Base-by-base conservation (phyloP, 1,140 invertebrate species). In the Drosophila navojoa region DNA sequence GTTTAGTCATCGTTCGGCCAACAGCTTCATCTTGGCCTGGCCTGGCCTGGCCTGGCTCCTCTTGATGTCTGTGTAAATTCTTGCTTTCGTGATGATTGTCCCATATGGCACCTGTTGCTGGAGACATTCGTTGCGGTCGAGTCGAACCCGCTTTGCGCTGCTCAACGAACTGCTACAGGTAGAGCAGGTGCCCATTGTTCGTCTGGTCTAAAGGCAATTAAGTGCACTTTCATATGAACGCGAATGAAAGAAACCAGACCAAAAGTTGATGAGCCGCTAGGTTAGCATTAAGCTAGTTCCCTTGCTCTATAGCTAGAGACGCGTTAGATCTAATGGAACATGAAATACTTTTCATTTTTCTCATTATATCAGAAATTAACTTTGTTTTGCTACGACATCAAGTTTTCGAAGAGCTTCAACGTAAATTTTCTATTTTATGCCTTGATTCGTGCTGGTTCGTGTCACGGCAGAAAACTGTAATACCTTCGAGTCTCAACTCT, bases 191-290 rank as follows among this genome's bases (percentile, higher is more conserved):
- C 53, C 19, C 35, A 55, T 55, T 42, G 53, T 55, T 55, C 53
- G 40, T 22, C 19, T 15, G 25, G 9, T 40, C 32, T 42, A 22
- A 25, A 16, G 29, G 70, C 62, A 66, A 72, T 72, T 72, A 72
- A 72, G 70, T 72, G 62, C 62, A 72, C 70, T 72, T 57, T 67
- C 52, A 58, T 49, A 54, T 64, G 50, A 42, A 50, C 50, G 54
- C 15, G 57, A 64, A 22, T 9, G 40, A 32, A 57, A 69, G 57
- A 81, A 32, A 58, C 49, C 63, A 79, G 70, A 79, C 67, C 76
- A 76, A 76, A 60, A 82, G 67, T 69, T 79, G 76, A 84, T 82
- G 76, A 79, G 80, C 67, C 71, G 75, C 64, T 73, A 61, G 62
- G 66, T 60, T 69, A 50, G 49, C 71, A 69, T 59, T 73, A 61